Percentiles rank a stretch among this genome's conserved stretches.
phyloP scores from a whole-genome alignment of 2,888 invertebrate genomes.

The Xylocampa areola region DNA sequence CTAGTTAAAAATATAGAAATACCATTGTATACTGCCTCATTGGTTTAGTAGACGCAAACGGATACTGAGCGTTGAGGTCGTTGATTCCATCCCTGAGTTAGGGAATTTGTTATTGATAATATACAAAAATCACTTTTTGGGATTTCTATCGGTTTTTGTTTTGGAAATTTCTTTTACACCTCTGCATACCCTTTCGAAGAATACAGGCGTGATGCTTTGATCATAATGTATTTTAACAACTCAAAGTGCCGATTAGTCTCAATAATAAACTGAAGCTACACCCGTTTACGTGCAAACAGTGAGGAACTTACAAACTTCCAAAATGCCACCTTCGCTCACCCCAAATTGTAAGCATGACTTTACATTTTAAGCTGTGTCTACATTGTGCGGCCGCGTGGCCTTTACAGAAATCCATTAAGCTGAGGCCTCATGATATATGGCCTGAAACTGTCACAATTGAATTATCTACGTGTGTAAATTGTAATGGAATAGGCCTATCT shows the following conservation, averaged over 20 bases:
- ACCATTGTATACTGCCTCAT: no score
- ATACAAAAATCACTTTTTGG: no score
- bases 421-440: slow-evolving; percentile 70
- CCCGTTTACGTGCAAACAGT: slow-evolving; percentile 25
- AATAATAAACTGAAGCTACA: not conserved
- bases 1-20: no score
- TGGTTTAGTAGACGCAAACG: no score
- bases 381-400: slow-evolving; percentile 46
- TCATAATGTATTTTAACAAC: no score
- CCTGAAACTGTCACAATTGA: slow-evolving; percentile 70
- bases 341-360: slow-evolving; percentile 52
- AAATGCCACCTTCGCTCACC: slow-evolving; percentile 39
- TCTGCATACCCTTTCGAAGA: no score
- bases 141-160: no score
- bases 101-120: no score
- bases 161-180: no score
- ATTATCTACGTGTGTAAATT: slow-evolving; percentile 69
- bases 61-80: no score
- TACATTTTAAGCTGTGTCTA: slow-evolving; percentile 53
- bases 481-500: slow-evolving; percentile 50
- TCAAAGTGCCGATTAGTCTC: not conserved
- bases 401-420: slow-evolving; percentile 70
- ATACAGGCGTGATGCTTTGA: no score
- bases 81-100: no score
- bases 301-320: slow-evolving; percentile 33